phyloP scores from a whole-genome alignment of 2,113 vertebrate genomes.

The Porphyrio hochstetteri region DNA sequence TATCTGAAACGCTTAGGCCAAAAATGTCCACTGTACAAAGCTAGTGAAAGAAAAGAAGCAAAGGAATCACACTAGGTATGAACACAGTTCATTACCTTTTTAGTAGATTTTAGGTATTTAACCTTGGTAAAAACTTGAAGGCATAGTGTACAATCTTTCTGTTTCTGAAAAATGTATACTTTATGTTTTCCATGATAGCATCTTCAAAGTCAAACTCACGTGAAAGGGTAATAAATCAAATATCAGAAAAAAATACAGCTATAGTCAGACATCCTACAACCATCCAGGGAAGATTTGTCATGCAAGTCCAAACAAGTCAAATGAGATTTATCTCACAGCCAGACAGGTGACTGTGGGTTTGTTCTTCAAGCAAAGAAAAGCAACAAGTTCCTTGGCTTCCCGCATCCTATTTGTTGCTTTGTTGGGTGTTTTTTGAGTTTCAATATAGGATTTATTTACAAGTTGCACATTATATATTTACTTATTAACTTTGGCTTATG shows the following conservation, averaged over 20 bases:
- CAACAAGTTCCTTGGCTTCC: not conserved
- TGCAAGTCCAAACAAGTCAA: not conserved
- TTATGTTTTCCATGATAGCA: not conserved
- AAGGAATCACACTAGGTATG: not conserved
- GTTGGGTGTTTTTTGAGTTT: not conserved
- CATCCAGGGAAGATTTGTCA: not conserved
- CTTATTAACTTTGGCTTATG: not conserved
- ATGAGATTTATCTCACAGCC: not conserved
- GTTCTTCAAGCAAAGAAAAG: not conserved
- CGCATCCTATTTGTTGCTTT: not conserved
- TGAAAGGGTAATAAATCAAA: not conserved
- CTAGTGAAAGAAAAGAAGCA: not conserved
- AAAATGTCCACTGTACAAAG: not conserved
- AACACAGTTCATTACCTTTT: not conserved
- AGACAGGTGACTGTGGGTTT: not conserved
- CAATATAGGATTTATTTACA: not conserved
- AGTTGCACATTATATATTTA: not conserved
- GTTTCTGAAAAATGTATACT: not conserved
- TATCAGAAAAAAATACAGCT: not conserved
- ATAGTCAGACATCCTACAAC: not conserved
- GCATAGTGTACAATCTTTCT: not conserved
- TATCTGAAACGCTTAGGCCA: not conserved
- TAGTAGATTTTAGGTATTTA: not conserved
- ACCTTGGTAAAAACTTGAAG: not conserved
- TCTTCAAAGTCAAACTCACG: constrained; percentile 26